phyloP scores from a whole-genome alignment of 37 sponge, comb jelly and placozoan species.

The Petrosia ficiformis region DNA sequence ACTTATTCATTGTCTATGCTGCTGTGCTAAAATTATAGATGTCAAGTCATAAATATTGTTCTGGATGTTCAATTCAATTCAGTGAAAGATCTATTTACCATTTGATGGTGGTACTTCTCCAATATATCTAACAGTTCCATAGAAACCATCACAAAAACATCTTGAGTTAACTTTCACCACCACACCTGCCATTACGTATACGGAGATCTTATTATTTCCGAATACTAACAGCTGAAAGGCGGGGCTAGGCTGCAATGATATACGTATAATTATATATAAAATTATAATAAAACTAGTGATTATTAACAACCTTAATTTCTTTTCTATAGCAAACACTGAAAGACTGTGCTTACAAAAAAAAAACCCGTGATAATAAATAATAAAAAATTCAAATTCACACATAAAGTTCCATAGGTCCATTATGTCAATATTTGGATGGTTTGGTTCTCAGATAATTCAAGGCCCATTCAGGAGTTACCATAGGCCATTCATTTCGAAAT shows the following conservation, averaged over 20 bases:
- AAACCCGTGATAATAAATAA: neutral
- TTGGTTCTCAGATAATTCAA: slow-evolving; percentile 41
- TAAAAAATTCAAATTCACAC: neutral
- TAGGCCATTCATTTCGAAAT: slow-evolving; percentile 58
- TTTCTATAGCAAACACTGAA: too few species aligned
- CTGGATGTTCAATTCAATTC: neutral
- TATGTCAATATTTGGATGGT: neutral
- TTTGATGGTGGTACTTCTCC: slow-evolving; percentile 70
- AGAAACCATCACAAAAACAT: slow-evolving; percentile 53
- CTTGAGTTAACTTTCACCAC: too few species aligned
- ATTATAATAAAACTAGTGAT: too few species aligned
- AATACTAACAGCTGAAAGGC: neutral
- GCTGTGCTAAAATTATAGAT: neutral
- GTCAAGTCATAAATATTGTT: neutral
- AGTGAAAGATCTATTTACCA: slow-evolving; percentile 33
- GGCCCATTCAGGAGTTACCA: slow-evolving; percentile 55
- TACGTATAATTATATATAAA: too few species aligned
- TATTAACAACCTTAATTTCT: too few species aligned
- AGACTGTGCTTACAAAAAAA: too few species aligned
- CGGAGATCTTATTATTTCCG: neutral
- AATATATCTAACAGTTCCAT: slow-evolving; percentile 62
- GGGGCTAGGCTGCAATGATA: too few species aligned
- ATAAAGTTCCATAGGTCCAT: neutral
- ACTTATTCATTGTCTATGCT: too few species aligned
- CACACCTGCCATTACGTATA: neutral